Conservation (phyloP, 2,888 invertebrate species). For the Acanthosepion pharaonis region DNA sequence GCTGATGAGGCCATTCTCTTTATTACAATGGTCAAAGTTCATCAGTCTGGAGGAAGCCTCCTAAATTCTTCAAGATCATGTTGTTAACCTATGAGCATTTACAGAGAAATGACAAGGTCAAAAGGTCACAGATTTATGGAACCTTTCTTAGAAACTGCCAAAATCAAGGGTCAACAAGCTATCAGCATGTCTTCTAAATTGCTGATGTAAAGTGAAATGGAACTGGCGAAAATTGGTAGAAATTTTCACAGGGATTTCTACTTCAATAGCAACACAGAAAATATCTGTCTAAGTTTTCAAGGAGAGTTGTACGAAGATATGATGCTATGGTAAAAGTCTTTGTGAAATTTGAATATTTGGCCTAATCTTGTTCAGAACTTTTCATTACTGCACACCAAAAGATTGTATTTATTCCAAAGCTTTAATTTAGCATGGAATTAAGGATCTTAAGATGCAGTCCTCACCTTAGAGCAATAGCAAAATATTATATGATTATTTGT, state of each 20-base stretch:
- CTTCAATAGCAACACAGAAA: background rate
- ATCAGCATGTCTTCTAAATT: background rate
- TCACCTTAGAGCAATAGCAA: too few species aligned
- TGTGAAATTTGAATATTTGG: too few species aligned
- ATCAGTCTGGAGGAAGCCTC: background rate
- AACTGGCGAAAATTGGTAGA: background rate
- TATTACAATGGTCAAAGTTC: background rate
- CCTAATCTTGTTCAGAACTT: too few species aligned
- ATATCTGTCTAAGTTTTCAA: too few species aligned
- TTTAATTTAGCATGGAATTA: too few species aligned
- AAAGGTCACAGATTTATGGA: background rate
- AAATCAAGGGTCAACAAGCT: background rate
- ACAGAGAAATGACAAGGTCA: background rate
- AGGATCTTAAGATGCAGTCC: too few species aligned
- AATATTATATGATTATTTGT: too few species aligned
- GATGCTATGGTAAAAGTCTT: too few species aligned
- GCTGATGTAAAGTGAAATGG: background rate
- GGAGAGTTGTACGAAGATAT: too few species aligned
- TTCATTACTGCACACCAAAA: too few species aligned
- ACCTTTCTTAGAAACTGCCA: conserved; percentile 7
- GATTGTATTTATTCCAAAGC: too few species aligned
- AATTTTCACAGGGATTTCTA: background rate
- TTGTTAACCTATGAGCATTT: conserved; percentile 33
- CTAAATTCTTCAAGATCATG: background rate
- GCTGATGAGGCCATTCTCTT: conserved; percentile 6